Evolutionary conservation across 2,797 vertebrate species (phyloP), one percentile per base, ranked within the genome.

Genomic region (Borostomias antarcticus): DNA sequence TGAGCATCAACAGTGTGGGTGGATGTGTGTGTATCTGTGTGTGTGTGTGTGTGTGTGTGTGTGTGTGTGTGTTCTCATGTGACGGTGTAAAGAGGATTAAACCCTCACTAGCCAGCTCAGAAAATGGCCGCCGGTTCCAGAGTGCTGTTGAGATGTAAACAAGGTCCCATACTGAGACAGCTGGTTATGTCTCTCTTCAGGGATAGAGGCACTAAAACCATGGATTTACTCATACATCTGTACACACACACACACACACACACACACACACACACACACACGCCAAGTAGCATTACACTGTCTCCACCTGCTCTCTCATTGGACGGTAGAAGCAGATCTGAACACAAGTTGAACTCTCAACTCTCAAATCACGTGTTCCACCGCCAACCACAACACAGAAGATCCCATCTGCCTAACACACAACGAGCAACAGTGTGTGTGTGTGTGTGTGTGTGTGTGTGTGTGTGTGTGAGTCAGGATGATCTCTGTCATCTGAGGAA

Each of bases 41-140:
- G 28, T 33, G 45, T 48, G 47, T 19, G 10, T 15, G 52, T 19
- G 25, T 43, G 25, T 64, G 32, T 51, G 45, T 68, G 40, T 62
- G 35, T 72, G 62, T 75, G 59, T 58, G 58, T 67, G 30, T 65
- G 67, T 69, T n/a, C 63, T 61, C 60, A 78, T 65, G 51, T n/a
- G n/a, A n/a, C n/a, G 33, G 13, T 37, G 26, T n/a, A 76, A 88
- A 87, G 77, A 83, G 83, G 85, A 86, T 87, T 89, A 86, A 26
- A 81, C 69, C 23, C 62, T 77, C 43, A 52, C 64, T 69, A 67
- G 69, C 73, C 66, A 69, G 61, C 66, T 71, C 77, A 76, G 75
- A 76, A 80, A 72, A 80, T 82, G 77, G 63, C 10, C 26, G 82
- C 62, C 66, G 77, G 76, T 78, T 75, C 77, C 71, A 25, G 37